A percentile compares a stretch with the other conserved stretches of the same genome.
phyloP scores from a whole-genome alignment of 1,140 invertebrate genomes.

The Brachionus paranguensis region DNA sequence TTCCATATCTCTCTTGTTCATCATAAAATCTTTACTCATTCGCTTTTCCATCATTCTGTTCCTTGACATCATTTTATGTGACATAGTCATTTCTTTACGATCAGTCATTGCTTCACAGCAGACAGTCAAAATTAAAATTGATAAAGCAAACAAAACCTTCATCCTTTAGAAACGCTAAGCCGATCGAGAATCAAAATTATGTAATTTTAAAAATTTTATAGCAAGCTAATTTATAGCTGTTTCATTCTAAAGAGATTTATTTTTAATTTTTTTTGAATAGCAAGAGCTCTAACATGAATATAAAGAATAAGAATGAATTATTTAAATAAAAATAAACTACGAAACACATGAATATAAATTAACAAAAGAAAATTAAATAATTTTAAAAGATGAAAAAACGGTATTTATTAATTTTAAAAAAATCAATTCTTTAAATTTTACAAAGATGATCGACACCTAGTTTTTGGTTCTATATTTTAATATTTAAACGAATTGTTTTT shows the following conservation, averaged over 20 bases:
- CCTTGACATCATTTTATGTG: not conserved
- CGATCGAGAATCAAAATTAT: not conserved
- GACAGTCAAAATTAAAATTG: not conserved
- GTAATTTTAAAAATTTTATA: not conserved
- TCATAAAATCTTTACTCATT: not conserved
- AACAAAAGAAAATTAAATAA: not conserved
- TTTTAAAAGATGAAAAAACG: not conserved
- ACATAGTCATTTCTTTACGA: not conserved
- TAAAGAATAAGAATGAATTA: not conserved
- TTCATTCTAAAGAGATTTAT: not conserved
- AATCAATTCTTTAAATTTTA: not conserved
- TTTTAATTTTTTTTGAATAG: not conserved
- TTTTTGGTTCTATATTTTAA: not conserved
- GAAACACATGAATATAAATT: not conserved
- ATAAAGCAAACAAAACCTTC: not conserved
- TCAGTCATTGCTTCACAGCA: not conserved
- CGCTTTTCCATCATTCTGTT: not conserved
- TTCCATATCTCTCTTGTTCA: not conserved
- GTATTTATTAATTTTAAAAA: not conserved
- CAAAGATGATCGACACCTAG: not conserved
- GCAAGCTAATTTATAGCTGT: not conserved
- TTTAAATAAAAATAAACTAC: not conserved
- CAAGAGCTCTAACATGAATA: not conserved
- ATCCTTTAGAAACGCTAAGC: not conserved
- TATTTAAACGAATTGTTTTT: too few species aligned